Evolutionary conservation across 1,140 invertebrate species (phyloP).

Genomic region (Orussus abietinus): DNA sequence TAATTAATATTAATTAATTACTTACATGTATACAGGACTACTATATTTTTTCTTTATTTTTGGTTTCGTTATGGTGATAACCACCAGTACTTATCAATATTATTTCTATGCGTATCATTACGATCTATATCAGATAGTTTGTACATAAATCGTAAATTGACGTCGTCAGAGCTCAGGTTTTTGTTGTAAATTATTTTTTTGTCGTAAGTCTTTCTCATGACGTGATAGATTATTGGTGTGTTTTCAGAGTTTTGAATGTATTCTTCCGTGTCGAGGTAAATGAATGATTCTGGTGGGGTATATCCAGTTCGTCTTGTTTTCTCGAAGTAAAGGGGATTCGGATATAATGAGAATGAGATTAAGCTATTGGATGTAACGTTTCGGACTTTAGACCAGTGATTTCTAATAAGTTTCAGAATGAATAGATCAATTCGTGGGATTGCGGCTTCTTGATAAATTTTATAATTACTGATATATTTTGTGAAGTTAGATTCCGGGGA

Average conservation of each 20-base stretch:
- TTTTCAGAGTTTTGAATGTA: conserved; percentile 3
- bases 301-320: background rate
- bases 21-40: too few relatives aligned
- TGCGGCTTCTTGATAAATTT: conserved; percentile 6
- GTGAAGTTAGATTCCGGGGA: conserved; percentile 5
- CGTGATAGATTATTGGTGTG: conserved; percentile 6
- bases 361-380: background rate
- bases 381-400: background rate
- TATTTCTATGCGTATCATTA: too few relatives aligned
- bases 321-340: background rate
- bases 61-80: too few relatives aligned
- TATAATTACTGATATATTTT: conserved; percentile 8
- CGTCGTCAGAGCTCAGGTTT: too few relatives aligned
- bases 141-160: too few relatives aligned
- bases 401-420: conserved; percentile 4
- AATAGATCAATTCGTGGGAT: conserved; percentile 5
- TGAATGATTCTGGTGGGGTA: conserved; percentile 3
- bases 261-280: background rate
- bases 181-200: background rate
- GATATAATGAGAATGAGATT: background rate
- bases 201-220: background rate
- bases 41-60: too few relatives aligned
- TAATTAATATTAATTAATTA: too few relatives aligned
- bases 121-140: too few relatives aligned
- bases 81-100: too few relatives aligned